Evolutionary conservation across 1,140 invertebrate species (phyloP), one percentile per base, ranked within the genome.

Genomic region (Euura saliciscinereae): DNA sequence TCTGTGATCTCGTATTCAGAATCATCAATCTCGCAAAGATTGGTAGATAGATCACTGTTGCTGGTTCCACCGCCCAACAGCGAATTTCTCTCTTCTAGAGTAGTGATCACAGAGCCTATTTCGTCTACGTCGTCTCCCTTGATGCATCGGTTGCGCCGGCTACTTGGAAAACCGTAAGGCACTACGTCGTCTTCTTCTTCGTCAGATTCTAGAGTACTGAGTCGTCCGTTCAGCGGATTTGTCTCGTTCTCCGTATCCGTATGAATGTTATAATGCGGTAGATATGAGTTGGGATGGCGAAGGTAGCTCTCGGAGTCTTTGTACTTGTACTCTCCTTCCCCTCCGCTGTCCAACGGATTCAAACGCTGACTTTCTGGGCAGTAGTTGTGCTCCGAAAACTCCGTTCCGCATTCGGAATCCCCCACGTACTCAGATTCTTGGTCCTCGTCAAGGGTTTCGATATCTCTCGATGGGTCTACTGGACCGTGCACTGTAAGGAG

Each of bases 21-120:
- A 86, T 97, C 96, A 86, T 97, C 96, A 81, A 97, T 96, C 89
- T 97, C 96, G 89, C 96, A 97, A 45, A 97, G 89, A 87, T 94
- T 93, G 43, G 95, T 92, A 42, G 95, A 96, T 69, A 96, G 89
- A 85, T 96, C 95, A 86, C 95, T 97, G 82, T 93, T 93, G 74
- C 92, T 93, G 4, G 92, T 93, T 65, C 90, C 93, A 66, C 89
- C 89, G 69, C 90, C 90, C 51, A 94, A 89, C 74, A 96, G 87
- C 59, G 94, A 94, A 85, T 94, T 91, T 72, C 92, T 89, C 84
- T 95, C 94, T 80, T 93, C 90, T 74, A 91, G 83, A 43, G 89
- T 89, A 45, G 88, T 90, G 68, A 91, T 89, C 66, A 91, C 87
- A 65, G 89, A 89, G 65, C 86, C 87, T 68, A 89, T 88, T 73